Percentiles rank a stretch among this genome's conserved stretches.
phyloP scores from a whole-genome alignment of 1,140 invertebrate species.

The Monomorium pharaonis region DNA sequence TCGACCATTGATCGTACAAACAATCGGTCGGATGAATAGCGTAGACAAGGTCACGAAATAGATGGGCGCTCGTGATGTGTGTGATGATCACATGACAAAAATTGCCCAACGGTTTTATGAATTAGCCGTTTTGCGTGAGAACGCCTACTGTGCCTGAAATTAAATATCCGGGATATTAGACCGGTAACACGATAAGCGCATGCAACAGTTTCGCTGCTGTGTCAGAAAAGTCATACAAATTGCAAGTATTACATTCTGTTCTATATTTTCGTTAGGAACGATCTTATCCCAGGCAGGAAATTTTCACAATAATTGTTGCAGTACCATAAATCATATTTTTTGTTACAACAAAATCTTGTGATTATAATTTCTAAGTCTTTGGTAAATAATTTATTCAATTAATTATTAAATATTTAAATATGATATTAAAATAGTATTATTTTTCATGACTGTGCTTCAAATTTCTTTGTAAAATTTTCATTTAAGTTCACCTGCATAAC shows the following conservation, averaged over 20 bases:
- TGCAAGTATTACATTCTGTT: not conserved
- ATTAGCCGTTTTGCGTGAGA: constrained; percentile 16
- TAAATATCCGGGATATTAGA: constrained; percentile 53
- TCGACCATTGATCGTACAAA: constrained; percentile 16
- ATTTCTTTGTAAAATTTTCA: too few relatives aligned
- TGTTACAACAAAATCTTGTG: too few relatives aligned
- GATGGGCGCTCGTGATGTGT: not conserved
- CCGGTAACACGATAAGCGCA: not conserved
- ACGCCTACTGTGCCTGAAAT: constrained; percentile 26
- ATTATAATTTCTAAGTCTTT: too few relatives aligned
- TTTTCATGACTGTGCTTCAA: too few relatives aligned
- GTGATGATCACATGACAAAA: not conserved
- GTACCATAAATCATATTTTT: too few relatives aligned
- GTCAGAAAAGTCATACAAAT: not conserved
- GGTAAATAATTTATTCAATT: too few relatives aligned
- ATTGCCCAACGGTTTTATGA: not conserved
- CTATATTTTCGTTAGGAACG: not conserved
- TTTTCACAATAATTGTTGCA: too few relatives aligned
- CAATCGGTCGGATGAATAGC: not conserved
- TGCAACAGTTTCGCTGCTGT: not conserved
- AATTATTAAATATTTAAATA: too few relatives aligned
- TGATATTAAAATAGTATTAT: too few relatives aligned
- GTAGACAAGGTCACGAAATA: not conserved
- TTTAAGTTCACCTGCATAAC: too few relatives aligned
- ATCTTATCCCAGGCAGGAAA: too few relatives aligned